A percentile compares a stretch with the other conserved stretches of the same genome.
Evolutionary conservation across 1,140 invertebrate species (phyloP).

Genomic region (Aphidius gifuensis): DNA sequence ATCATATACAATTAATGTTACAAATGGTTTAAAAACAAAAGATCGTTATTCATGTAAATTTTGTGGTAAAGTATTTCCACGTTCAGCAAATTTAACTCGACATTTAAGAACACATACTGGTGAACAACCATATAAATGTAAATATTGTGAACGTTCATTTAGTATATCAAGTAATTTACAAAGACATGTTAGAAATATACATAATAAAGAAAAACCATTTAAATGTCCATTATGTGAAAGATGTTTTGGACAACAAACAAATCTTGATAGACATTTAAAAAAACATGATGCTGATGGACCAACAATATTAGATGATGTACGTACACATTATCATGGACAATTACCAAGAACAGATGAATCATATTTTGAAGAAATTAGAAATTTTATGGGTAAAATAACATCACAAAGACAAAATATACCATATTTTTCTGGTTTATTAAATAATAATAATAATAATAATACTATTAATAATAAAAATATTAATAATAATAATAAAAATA

Average conservation of each 20-base stretch:
- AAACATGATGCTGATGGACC: constrained; percentile 93
- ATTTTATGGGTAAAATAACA: constrained; percentile 91
- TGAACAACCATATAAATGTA: constrained; percentile 97
- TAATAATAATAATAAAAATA: constrained; percentile 11
- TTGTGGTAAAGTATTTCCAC: constrained; percentile 96
- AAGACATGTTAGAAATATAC: constrained; percentile 98
- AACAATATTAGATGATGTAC: constrained; percentile 66
- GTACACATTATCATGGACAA: constrained; percentile 48
- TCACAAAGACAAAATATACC: constrained; percentile 48
- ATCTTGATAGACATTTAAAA: constrained; percentile 94
- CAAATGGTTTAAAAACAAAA: constrained; percentile 64
- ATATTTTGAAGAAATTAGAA: constrained; percentile 91
- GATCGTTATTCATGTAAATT: constrained; percentile 98
- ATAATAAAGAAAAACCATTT: constrained; percentile 95
- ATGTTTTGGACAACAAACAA: constrained; percentile 98
- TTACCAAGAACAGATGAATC: constrained; percentile 65
- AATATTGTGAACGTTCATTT: constrained; percentile 97
- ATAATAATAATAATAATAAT: constrained; percentile 17
- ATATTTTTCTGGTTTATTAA: constrained; percentile 47
- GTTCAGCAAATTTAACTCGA: constrained; percentile 96
- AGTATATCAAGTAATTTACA: constrained; percentile 98
- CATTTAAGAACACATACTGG: constrained; percentile 97
- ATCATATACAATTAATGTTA: constrained; percentile 45
- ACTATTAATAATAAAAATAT: no score
- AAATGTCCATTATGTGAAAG: constrained; percentile 81